Conservation (phyloP, 92 coral and sea anemone species). For the Palythoa caribaeorum region DNA sequence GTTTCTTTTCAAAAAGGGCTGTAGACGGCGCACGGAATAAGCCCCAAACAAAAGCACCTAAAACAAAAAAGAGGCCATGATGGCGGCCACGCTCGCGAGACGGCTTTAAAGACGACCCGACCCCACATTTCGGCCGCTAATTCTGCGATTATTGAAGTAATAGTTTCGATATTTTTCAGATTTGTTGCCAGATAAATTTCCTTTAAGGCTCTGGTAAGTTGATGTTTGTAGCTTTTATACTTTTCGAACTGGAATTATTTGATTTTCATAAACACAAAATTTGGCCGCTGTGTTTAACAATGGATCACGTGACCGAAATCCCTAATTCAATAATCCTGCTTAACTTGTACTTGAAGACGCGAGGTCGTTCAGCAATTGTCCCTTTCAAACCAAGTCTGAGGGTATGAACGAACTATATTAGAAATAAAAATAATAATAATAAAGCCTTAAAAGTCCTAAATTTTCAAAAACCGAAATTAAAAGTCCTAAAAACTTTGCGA, state of each 20-base stretch:
- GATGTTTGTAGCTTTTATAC: not conserved
- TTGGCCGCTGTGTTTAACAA: not conserved
- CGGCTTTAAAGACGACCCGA: not conserved
- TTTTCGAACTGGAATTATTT: not conserved
- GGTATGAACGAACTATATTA: not conserved
- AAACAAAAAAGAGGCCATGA: not conserved
- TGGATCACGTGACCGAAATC: slow-evolving; percentile 12
- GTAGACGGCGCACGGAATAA: not conserved
- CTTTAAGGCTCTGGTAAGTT: not conserved
- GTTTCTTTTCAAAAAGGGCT: slow-evolving; percentile 29
- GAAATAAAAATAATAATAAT: too few relatives aligned
- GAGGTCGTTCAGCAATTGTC: not conserved
- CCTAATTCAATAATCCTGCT: too few relatives aligned
- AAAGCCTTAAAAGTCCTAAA: too few relatives aligned
- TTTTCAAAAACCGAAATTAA: too few relatives aligned
- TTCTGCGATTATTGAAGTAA: not conserved
- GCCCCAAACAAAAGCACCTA: slow-evolving; percentile 8
- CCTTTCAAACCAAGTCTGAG: slow-evolving; percentile 17
- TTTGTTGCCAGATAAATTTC: not conserved
- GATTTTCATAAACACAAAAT: not conserved
- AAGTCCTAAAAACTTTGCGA: too few relatives aligned
- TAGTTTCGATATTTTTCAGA: not conserved
- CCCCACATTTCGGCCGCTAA: not conserved
- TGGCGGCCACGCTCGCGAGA: slow-evolving; percentile 4
- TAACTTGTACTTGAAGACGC: not conserved